Base-by-base conservation (phyloP, 2,113 vertebrate genomes). In the Apodemus sylvaticus region DNA sequence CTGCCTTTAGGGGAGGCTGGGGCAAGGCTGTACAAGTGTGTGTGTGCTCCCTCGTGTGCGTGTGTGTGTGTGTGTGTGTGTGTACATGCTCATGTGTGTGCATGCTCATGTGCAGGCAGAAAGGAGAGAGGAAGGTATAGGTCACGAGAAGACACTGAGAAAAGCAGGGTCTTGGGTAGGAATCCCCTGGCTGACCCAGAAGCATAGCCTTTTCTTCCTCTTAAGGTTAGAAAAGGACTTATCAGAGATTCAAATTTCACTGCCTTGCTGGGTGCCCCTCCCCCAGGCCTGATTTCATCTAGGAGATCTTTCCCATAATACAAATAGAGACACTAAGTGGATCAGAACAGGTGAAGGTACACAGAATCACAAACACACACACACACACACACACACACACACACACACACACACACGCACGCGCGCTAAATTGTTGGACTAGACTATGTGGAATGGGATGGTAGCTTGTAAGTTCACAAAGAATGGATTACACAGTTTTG, bases 81-180 rank as follows among this genome's bases (percentile, higher is more conserved):
- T 11, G 20, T 24, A 9, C 11, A 4, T 13, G 20, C 20, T 7
- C 58, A 19, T 45, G 26, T 64, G 62, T 36, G 42, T 68, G 62
- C 7, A 22, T 73, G 62, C 8, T 31, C 45, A 48, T 48, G 45
- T 48, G 24, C 1, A 16, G 51, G 20, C 4, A 34, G 29, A 6
- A 48, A 89, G 39, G 55, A 85, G 34, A 22, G 3, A 58, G 24
- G 42, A 81, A 58, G 48, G 86, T 51, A 8, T 3, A 45, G 48
- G 26, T 16, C 0, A 11, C 7, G 5, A 9, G 0, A 83, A 90
- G 42, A 4, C 58, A 39, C 29, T 20, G 48, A 42, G 1, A 36
- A 78, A 66, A 31, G 19, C 34, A 0, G 0, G 45, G 34, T 0
- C 6, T 77, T 4, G 36, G 6, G 0, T 42, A 77, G 12, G 8